phyloP scores from a whole-genome alignment of 1,140 invertebrate species.

The Tetragnatha versicolor region DNA sequence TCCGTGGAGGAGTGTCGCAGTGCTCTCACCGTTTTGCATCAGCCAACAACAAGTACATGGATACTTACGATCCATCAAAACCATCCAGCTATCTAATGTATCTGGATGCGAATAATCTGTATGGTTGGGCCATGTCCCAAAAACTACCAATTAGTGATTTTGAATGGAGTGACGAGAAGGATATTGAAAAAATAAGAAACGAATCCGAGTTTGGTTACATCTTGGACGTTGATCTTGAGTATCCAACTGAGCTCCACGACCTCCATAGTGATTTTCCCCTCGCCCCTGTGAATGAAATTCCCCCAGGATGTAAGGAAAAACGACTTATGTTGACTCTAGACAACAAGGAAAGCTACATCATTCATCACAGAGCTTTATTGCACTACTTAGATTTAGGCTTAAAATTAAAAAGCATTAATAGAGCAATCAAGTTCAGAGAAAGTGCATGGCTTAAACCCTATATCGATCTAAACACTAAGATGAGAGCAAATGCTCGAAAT shows the following conservation, averaged over 20 bases:
- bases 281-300: too few relatives aligned
- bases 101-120: slow-evolving; percentile 57
- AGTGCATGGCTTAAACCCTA: too few relatives aligned
- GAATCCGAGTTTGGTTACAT: slow-evolving; percentile 54
- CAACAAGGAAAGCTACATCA: too few relatives aligned
- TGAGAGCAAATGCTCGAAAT: too few relatives aligned
- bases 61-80: neutral
- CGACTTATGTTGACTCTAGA: too few relatives aligned
- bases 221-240: slow-evolving; percentile 58
- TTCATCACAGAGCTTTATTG: too few relatives aligned
- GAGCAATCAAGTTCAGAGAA: too few relatives aligned
- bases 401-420: too few relatives aligned
- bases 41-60: neutral
- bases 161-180: slow-evolving; percentile 12
- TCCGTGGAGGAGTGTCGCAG: neutral
- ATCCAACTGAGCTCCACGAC: slow-evolving; percentile 57
- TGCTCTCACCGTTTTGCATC: slow-evolving; percentile 9
- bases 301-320: too few relatives aligned
- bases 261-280: slow-evolving; percentile 64
- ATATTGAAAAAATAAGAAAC: neutral
- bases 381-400: too few relatives aligned
- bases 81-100: neutral
- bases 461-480: too few relatives aligned
- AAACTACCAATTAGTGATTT: slow-evolving; percentile 34
- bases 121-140: slow-evolving; percentile 37